These are phyloP conservation scores for Podotricha telesiphe DNA, from an alignment of 2,888 invertebrate species.

Conservation along the genomic window DNA sequence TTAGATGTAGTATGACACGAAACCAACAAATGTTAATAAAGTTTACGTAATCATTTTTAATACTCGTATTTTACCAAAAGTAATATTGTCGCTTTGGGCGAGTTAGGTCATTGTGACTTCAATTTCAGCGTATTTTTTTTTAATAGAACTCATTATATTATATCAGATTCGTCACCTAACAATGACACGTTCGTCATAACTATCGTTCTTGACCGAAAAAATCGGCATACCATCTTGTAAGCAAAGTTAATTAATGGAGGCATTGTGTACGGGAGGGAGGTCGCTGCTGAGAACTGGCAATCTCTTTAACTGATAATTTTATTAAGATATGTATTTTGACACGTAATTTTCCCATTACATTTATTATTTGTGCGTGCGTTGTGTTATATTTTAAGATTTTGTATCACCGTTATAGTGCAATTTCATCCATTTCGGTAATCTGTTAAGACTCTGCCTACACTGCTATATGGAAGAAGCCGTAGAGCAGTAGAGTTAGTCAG, in stretches of 20 bases:
- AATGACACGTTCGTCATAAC: conserved; percentile 40
- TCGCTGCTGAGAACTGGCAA: conserved; percentile 25
- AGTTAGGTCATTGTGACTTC: neutral
- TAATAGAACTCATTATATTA: conserved; percentile 4
- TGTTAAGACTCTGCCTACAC: no score
- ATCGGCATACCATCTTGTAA: conserved; percentile 39
- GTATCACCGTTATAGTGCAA: neutral
- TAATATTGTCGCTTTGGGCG: neutral
- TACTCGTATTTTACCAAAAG: neutral
- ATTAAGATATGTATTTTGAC: conserved; percentile 10
- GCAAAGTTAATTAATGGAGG: conserved; percentile 41
- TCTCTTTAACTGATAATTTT: neutral
- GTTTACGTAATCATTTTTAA: neutral
- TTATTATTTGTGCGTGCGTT: neutral
- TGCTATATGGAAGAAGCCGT: no score
- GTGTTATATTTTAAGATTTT: neutral
- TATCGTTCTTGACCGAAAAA: conserved; percentile 49
- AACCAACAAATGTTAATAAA: no score
- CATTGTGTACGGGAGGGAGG: conserved; percentile 38
- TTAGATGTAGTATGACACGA: no score
- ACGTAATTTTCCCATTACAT: conserved; percentile 17
- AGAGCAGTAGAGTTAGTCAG: no score
- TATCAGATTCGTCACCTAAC: conserved; percentile 29
- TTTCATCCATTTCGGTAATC: no score
- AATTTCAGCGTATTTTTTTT: neutral